Evolutionary conservation across 2,113 vertebrate species (phyloP), one percentile per base, ranked within the genome.

Genomic region (Hucho hucho): DNA sequence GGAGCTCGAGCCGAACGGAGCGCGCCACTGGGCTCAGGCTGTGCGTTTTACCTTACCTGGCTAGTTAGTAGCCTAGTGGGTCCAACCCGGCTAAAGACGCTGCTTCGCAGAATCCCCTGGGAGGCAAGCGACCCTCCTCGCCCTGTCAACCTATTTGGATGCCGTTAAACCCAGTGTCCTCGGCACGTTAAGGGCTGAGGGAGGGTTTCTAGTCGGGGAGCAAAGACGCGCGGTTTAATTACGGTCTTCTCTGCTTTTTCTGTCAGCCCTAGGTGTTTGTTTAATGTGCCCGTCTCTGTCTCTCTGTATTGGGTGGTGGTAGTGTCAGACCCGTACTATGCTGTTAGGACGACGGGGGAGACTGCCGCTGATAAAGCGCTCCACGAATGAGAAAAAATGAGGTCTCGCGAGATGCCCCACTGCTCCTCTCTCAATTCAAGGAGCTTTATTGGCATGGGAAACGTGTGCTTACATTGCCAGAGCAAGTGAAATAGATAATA

Each of bases 341-440:
- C 61, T 67, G 69, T 56, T 79, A 49, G 56, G 71, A 74, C 73
- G 72, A 73, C 65, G 77, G 85, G 74, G 80, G 80, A 79, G 80
- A 84, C 78, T 78, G 73, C 26, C 70, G 47, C 75, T 78, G 70
- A 81, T 83, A 84, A 83, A 80, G 70, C 80, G 22, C 37, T 63
- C 75, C 58, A 67, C 63, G 14, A 73, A 72, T 75, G 66, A 64
- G 68, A 16, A 68, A 70, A 77, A 72, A 64, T 11, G 37, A 76
- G 32, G 24, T 87, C 85, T 87, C 87, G 87, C 87, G 87, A 88
- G 81, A 88, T 29, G 32, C 1, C 32, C 32, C 32, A 32, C 32
- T 32, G 32, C 32, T 6, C 32, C 32, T 32, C 32, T 32, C 32
- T 32, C 32, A 32, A 32, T 32, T 32, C 32, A 32, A 32, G 32